Conservation (phyloP, 1,140 invertebrate species). For the Drosophila bocqueti region DNA sequence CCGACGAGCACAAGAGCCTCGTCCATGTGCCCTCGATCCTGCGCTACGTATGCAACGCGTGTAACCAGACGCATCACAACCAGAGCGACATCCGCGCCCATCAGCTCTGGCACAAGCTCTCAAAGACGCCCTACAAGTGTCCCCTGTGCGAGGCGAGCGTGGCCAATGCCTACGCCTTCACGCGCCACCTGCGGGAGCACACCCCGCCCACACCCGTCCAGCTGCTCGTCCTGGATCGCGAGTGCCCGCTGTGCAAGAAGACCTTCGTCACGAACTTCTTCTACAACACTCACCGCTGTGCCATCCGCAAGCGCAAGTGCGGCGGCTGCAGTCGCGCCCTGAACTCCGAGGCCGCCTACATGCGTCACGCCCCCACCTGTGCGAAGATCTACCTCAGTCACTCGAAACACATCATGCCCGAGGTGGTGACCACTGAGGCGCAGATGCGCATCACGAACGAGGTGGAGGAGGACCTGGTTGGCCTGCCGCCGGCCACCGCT, state of each 20-base stretch:
- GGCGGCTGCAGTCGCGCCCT: constrained; percentile 70
- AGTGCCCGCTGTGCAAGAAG: constrained; percentile 73
- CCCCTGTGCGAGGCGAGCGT: constrained; percentile 60
- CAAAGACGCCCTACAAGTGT: constrained; percentile 78
- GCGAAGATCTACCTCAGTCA: constrained; percentile 72
- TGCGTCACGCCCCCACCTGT: constrained; percentile 71
- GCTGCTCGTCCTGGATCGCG: constrained; percentile 66
- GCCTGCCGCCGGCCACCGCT: constrained; percentile 11
- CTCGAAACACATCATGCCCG: constrained; percentile 73
- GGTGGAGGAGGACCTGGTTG: constrained; percentile 37
- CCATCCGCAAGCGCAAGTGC: constrained; percentile 68
- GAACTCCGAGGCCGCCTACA: constrained; percentile 57
- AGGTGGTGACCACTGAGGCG: constrained; percentile 53
- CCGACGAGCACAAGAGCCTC: constrained; percentile 58
- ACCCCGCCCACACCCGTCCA: constrained; percentile 48
- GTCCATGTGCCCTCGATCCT: constrained; percentile 64
- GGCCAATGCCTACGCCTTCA: constrained; percentile 63
- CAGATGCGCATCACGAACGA: constrained; percentile 76
- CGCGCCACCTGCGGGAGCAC: constrained; percentile 73
- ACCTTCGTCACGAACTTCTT: constrained; percentile 78
- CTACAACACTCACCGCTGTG: constrained; percentile 80
- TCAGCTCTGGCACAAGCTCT: constrained; percentile 82
- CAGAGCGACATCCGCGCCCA: constrained; percentile 75
- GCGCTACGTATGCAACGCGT: constrained; percentile 73
- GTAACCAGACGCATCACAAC: constrained; percentile 72